phyloP scores from a whole-genome alignment of 2,888 invertebrate genomes.

The Zygothrica quintamaculata region DNA sequence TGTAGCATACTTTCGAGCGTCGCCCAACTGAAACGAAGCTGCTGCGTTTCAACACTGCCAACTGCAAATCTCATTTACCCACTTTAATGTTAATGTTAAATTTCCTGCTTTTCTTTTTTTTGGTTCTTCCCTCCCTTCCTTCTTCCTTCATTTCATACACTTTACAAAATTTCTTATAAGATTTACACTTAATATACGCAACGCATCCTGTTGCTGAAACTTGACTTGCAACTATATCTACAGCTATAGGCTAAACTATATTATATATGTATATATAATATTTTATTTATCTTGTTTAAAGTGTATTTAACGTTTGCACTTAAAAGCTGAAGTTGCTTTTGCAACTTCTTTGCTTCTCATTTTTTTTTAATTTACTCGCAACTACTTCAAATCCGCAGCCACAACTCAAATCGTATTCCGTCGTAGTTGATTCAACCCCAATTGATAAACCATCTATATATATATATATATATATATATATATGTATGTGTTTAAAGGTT shows the following conservation, averaged over 20 bases:
- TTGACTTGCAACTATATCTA: too few species aligned
- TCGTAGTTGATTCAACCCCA: slow-evolving; percentile 44
- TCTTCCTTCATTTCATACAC: too few species aligned
- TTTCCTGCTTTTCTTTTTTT: not conserved
- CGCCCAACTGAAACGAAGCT: slow-evolving; percentile 30
- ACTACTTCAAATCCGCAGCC: slow-evolving; percentile 5
- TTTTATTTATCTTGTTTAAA: too few species aligned
- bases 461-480: slow-evolving; percentile 11
- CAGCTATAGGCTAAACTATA: too few species aligned
- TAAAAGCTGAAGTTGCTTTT: too few species aligned
- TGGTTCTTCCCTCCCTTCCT: too few species aligned
- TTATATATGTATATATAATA: too few species aligned
- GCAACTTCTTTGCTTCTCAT: slow-evolving; percentile 13
- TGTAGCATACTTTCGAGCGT: slow-evolving; percentile 52
- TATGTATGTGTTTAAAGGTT: too few species aligned
- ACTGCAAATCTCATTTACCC: slow-evolving; percentile 64
- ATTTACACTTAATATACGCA: too few species aligned
- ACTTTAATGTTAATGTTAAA: slow-evolving; percentile 30
- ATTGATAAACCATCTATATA: slow-evolving; percentile 32
- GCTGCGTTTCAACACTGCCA: slow-evolving; percentile 16
- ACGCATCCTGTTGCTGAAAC: too few species aligned
- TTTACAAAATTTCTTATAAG: too few species aligned
- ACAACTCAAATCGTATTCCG: slow-evolving; percentile 1
- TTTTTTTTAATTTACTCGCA: slow-evolving; percentile 9
- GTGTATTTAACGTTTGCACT: too few species aligned